Percentiles rank a stretch among this genome's conserved stretches.
These are phyloP conservation scores for Nomada goodeniana DNA, from an alignment of 2,888 invertebrate genomes.

Conservation along the genomic window DNA sequence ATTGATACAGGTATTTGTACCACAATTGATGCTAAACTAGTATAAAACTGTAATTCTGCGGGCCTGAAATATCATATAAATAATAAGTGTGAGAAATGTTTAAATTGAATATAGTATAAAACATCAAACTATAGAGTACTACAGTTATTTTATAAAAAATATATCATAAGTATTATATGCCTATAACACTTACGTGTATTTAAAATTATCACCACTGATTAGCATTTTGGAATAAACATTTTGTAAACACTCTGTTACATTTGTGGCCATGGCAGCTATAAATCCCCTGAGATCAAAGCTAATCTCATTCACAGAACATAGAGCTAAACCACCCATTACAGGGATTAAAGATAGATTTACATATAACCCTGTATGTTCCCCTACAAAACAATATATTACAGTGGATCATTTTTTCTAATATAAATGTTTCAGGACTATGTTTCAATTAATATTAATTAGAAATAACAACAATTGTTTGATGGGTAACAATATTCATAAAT, in stretches of 20 bases:
- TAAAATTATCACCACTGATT: slow-evolving; percentile 90
- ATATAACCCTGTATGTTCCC: slow-evolving; percentile 88
- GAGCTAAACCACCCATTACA: slow-evolving; percentile 91
- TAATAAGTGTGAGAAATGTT: not conserved
- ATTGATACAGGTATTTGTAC: slow-evolving; percentile 90
- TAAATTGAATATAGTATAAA: not conserved
- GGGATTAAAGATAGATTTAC: slow-evolving; percentile 90
- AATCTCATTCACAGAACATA: slow-evolving; percentile 91
- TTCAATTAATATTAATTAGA: not conserved
- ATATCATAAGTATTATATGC: not conserved
- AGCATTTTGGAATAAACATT: slow-evolving; percentile 92
- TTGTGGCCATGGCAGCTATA: slow-evolving; percentile 91
- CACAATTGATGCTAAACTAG: slow-evolving; percentile 89
- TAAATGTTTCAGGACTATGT: not conserved
- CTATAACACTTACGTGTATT: slow-evolving; percentile 88
- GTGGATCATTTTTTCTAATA: not conserved
- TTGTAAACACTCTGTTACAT: slow-evolving; percentile 91
- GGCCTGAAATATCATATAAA: slow-evolving; percentile 85
- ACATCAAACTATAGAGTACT: too few species aligned
- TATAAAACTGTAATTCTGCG: slow-evolving; percentile 92
- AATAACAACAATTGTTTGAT: not conserved
- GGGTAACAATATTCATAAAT: not conserved
- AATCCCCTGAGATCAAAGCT: slow-evolving; percentile 91
- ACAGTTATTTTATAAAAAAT: not conserved
- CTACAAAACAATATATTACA: slow-evolving; percentile 79